Evolutionary conservation across 2,797 vertebrate genomes (phyloP).

Genomic region (Diceros bicornis): DNA sequence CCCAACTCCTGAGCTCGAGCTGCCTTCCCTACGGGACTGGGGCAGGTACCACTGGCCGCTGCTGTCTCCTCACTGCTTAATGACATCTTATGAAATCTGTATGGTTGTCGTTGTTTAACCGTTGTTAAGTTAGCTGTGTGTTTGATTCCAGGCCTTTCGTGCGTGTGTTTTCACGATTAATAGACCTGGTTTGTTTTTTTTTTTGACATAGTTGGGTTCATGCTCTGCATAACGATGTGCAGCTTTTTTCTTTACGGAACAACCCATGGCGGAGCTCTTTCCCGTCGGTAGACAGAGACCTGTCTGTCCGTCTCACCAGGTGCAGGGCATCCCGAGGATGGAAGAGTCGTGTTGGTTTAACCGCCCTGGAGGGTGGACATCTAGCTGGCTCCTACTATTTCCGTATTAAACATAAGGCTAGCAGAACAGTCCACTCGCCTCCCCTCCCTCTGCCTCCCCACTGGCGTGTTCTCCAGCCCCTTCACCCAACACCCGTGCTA

Average conservation of each 20-base stretch:
- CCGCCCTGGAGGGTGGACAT: background rate
- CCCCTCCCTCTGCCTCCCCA: background rate
- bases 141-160: background rate
- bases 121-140: background rate
- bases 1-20: background rate
- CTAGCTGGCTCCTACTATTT: background rate
- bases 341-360: accelerated
- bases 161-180: too few species aligned
- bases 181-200: too few species aligned
- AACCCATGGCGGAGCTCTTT: background rate
- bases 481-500: background rate
- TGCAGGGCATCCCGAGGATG: background rate
- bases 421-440: background rate
- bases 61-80: background rate
- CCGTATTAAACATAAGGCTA: background rate
- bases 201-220: background rate
- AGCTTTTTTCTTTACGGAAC: background rate
- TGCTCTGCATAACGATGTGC: too few species aligned
- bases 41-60: background rate
- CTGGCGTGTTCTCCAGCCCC: background rate
- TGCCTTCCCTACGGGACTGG: background rate
- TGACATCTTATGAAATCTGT: background rate
- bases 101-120: background rate
- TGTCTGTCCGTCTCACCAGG: background rate
- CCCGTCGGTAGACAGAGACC: background rate